Conservation (phyloP, 1,140 invertebrate genomes). For the Mamestra configurata region DNA sequence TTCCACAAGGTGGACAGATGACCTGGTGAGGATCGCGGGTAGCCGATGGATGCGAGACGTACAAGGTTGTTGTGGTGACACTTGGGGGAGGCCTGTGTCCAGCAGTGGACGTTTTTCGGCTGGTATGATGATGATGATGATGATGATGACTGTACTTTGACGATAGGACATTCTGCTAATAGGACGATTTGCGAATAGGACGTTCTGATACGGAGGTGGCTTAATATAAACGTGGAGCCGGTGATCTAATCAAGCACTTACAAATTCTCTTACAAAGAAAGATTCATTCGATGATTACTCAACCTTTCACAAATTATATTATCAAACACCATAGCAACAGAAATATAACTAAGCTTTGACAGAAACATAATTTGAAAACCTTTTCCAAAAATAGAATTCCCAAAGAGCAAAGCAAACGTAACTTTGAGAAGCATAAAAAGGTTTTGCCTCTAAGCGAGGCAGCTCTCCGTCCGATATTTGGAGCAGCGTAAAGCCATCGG, state of each 20-base stretch:
- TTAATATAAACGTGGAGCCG: background rate
- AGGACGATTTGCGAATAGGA: too few species aligned
- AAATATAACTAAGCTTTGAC: background rate
- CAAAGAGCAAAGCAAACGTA: constrained; percentile 26
- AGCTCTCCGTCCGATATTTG: constrained; percentile 35
- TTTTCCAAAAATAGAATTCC: constrained; percentile 12
- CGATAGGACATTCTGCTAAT: too few species aligned
- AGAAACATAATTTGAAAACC: constrained; percentile 7
- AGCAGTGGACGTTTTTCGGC: too few species aligned
- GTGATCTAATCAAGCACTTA: background rate
- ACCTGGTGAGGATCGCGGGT: too few species aligned
- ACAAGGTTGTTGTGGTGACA: too few species aligned
- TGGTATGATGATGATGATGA: too few species aligned
- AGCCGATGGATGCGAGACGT: too few species aligned
- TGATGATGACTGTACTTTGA: too few species aligned
- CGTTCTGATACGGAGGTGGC: too few species aligned
- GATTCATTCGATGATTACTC: background rate
- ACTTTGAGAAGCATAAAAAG: constrained; percentile 20
- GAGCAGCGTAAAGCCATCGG: constrained; percentile 32
- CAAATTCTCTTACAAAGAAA: constrained; percentile 3
- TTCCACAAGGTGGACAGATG: too few species aligned
- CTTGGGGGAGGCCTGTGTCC: too few species aligned
- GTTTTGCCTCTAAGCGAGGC: constrained; percentile 30
- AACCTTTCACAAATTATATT: background rate
- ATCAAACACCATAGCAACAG: background rate